These are phyloP conservation scores for Venturia canescens DNA, from an alignment of 1,140 invertebrate species.

Conservation along the genomic window DNA sequence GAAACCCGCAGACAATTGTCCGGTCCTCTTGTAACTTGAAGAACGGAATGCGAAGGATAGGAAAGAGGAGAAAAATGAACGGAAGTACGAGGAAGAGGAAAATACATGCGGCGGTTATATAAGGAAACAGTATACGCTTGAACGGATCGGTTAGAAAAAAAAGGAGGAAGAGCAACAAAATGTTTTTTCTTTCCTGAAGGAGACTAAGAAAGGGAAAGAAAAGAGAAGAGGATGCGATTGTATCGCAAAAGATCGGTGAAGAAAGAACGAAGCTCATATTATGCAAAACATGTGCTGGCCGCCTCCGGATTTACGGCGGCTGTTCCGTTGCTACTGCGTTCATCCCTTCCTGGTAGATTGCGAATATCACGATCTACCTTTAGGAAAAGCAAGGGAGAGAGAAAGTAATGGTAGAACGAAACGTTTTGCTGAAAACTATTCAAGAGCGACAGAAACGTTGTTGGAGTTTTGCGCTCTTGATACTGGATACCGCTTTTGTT, in stretches of 20 bases:
- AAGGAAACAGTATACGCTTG: constrained; percentile 25
- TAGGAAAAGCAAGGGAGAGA: constrained; percentile 41
- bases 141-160: constrained; percentile 31
- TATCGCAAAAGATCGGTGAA: constrained; percentile 55
- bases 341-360: constrained; percentile 11
- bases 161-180: constrained; percentile 48
- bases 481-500: no score
- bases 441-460: background rate
- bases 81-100: constrained; percentile 48
- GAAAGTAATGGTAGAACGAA: constrained; percentile 1
- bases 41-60: constrained; percentile 41
- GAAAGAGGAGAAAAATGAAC: constrained; percentile 46
- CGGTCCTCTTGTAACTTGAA: constrained; percentile 11
- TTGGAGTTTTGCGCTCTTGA: no score
- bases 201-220: constrained; percentile 48
- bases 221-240: constrained; percentile 56
- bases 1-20: constrained; percentile 65
- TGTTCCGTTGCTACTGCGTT: constrained; percentile 66
- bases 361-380: constrained; percentile 38
- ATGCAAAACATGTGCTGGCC: constrained; percentile 75
- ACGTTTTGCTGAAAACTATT: constrained; percentile 25
- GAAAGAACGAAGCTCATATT: constrained; percentile 72
- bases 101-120: constrained; percentile 28
- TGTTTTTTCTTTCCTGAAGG: constrained; percentile 13
- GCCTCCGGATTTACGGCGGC: constrained; percentile 71